These are phyloP conservation scores for Colinus virginianus DNA, from an alignment of 2,113 vertebrate genomes.

Conservation along the genomic window DNA sequence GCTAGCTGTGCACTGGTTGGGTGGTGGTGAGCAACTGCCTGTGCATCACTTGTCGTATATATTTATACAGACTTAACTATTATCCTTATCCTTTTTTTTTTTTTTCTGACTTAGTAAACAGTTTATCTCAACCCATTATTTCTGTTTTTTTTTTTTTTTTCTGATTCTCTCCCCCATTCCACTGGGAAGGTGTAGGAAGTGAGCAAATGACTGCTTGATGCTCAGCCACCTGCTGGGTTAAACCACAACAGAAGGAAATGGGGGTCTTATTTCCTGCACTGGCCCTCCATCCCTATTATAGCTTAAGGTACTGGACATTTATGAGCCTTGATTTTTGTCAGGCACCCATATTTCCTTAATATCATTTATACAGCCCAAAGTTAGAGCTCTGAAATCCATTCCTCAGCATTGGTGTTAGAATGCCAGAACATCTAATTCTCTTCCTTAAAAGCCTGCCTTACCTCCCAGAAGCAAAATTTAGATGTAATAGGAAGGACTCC, in stretches of 20 bases:
- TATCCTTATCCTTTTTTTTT: too few relatives aligned
- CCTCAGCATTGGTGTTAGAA: background rate
- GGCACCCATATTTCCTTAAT: background rate
- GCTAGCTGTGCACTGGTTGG: too few relatives aligned
- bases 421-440: background rate
- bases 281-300: background rate
- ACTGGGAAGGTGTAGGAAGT: too few relatives aligned
- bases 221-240: too few relatives aligned
- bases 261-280: background rate
- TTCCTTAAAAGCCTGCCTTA: background rate
- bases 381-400: background rate
- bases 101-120: too few relatives aligned
- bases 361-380: background rate
- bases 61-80: too few relatives aligned
- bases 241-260: background rate
- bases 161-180: too few relatives aligned
- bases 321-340: background rate
- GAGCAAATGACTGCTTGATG: too few relatives aligned
- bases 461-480: slow-evolving; percentile 9
- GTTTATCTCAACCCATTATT: too few relatives aligned
- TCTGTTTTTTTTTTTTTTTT: too few relatives aligned
- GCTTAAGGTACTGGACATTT: background rate
- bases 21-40: too few relatives aligned
- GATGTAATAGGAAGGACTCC: background rate
- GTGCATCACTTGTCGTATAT: too few relatives aligned